Evolutionary conservation across 2,797 vertebrate genomes (phyloP).

Genomic region (Karalla daura): DNA sequence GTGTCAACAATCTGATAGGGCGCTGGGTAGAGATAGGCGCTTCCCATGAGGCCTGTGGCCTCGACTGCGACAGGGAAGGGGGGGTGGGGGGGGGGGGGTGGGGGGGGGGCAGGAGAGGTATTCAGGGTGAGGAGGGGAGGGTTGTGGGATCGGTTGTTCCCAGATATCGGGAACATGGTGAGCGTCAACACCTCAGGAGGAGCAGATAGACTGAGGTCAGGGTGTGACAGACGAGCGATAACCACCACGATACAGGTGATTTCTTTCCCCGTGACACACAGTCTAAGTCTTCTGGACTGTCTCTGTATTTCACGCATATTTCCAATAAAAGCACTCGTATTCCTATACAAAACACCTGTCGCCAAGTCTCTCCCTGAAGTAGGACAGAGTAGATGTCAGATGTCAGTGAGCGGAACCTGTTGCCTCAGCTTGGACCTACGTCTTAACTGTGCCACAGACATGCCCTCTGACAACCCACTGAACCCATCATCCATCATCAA

Average conservation of each 20-base stretch:
- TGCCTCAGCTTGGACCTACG: neutral
- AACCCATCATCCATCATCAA: too few species aligned
- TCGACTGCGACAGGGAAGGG: constrained; percentile 27
- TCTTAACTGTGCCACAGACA: constrained; percentile 1
- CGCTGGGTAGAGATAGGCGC: constrained; percentile 76
- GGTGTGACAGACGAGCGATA: constrained; percentile 61
- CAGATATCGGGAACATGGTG: constrained; percentile 80
- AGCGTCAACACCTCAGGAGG: constrained; percentile 77
- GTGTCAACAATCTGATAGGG: constrained; percentile 91
- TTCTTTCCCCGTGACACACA: neutral
- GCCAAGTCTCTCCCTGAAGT: neutral
- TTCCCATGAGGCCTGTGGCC: constrained; percentile 85
- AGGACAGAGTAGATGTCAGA: neutral
- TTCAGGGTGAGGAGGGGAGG: constrained; percentile 41
- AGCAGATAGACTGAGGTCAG: constrained; percentile 74
- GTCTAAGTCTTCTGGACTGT: neutral
- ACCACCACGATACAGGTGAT: constrained; percentile 44
- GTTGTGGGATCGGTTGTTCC: constrained; percentile 68
- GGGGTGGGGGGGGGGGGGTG: neutral
- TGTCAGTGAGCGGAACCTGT: neutral
- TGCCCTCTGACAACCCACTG: too few species aligned
- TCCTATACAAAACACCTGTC: too few species aligned
- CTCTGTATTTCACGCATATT: neutral
- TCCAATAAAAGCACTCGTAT: neutral
- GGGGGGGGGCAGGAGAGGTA: neutral